These are phyloP conservation scores for Rhagophthalmus giganteus DNA, from an alignment of 2,888 invertebrate species.

Conservation along the genomic window DNA sequence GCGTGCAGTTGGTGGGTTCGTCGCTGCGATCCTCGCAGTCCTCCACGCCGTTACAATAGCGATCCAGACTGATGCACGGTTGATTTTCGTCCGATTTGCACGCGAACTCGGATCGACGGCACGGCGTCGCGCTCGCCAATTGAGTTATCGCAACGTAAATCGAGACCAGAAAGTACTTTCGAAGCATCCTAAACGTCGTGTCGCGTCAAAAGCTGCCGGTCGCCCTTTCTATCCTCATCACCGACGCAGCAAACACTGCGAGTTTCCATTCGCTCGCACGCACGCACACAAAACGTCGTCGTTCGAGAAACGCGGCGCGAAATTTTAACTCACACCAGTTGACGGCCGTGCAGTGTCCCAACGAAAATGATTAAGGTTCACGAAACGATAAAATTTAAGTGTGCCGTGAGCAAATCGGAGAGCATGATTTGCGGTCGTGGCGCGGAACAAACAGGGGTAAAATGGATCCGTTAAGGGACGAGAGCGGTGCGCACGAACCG, in stretches of 20 bases:
- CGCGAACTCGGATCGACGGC: conserved; percentile 52
- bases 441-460: conserved; percentile 23
- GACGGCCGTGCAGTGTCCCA: background rate
- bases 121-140: conserved; percentile 8
- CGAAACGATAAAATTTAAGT: conserved; percentile 21
- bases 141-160: conserved; percentile 10
- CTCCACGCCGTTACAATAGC: conserved; percentile 75
- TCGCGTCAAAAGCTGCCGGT: too few relatives aligned
- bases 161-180: conserved; percentile 3
- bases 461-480: conserved; percentile 27
- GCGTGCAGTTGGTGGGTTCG: conserved; percentile 73
- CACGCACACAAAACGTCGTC: too few relatives aligned
- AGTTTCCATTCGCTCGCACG: too few relatives aligned
- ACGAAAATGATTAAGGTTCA: conserved; percentile 8
- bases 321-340: conserved; percentile 14
- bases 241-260: background rate
- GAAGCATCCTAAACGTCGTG: too few relatives aligned
- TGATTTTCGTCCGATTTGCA: conserved; percentile 52
- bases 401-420: conserved; percentile 15
- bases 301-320: too few relatives aligned
- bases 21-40: conserved; percentile 80
- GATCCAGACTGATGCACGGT: conserved; percentile 70
- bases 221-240: background rate
- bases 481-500: conserved; percentile 30
- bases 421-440: conserved; percentile 23